Evolutionary conservation across 2,113 vertebrate species (phyloP).

Genomic region (Pagrus major): DNA sequence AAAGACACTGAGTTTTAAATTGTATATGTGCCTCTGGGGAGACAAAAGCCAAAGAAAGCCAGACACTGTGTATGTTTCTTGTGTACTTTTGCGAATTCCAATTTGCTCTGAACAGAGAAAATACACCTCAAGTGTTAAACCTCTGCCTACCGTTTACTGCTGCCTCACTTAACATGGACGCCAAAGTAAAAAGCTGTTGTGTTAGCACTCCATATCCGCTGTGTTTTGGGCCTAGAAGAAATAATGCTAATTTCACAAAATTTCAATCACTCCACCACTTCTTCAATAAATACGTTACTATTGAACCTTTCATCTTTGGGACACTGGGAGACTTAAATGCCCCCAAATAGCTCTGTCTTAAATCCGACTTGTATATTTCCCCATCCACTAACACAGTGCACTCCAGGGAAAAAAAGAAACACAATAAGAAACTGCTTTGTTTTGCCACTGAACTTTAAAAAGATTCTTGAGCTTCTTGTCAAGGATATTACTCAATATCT

Average conservation of each 20-base stretch:
- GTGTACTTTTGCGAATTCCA: background rate
- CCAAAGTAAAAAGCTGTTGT: constrained; percentile 1
- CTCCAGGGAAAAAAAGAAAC: constrained; percentile 37
- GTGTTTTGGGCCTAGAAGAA: constrained; percentile 24
- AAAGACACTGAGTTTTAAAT: background rate
- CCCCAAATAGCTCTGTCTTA: constrained; percentile 62
- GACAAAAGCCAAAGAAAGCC: background rate
- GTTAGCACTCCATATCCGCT: background rate
- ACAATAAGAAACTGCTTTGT: constrained; percentile 58
- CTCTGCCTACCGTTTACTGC: background rate
- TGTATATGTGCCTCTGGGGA: background rate
- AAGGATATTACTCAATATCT: constrained; percentile 58
- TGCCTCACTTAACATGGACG: constrained; percentile 11
- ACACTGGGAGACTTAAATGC: constrained; percentile 53
- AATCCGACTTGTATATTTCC: constrained; percentile 65
- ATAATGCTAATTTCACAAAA: constrained; percentile 44
- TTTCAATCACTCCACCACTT: constrained; percentile 38
- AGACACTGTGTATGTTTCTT: background rate
- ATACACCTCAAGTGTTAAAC: background rate
- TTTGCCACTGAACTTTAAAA: constrained; percentile 60
- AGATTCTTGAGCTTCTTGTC: constrained; percentile 55
- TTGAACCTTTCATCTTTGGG: constrained; percentile 41
- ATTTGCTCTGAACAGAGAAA: background rate
- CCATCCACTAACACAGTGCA: constrained; percentile 24
- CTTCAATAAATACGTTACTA: constrained; percentile 26